Evolutionary conservation across 2,797 vertebrate species (phyloP).

Genomic region (Phaenicophaeus curvirostris): DNA sequence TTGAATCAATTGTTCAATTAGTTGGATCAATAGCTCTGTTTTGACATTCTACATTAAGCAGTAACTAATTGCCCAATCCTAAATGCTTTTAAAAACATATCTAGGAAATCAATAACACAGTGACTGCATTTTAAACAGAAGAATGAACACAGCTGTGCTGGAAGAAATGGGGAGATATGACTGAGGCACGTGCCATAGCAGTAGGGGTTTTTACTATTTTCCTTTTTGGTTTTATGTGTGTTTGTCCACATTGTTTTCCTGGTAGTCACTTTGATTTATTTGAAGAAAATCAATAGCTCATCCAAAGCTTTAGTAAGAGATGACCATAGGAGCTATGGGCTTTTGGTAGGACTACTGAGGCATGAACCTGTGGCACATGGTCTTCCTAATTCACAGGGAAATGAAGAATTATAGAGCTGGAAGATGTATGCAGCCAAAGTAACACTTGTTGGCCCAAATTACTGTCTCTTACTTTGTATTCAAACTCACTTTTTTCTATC

Average conservation of each 20-base stretch:
- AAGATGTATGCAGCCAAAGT: neutral
- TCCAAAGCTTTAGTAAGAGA: neutral
- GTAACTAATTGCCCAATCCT: constrained; percentile 92
- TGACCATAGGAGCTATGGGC: neutral
- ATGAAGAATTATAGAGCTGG: neutral
- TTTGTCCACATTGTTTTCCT: neutral
- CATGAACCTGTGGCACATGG: neutral
- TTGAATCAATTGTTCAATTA: constrained; percentile 90
- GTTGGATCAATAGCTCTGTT: constrained; percentile 85
- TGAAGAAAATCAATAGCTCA: neutral
- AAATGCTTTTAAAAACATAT: constrained; percentile 92
- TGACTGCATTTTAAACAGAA: constrained; percentile 76
- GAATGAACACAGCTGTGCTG: constrained; percentile 19
- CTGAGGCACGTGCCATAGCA: neutral
- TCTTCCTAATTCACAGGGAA: neutral
- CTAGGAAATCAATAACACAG: constrained; percentile 85
- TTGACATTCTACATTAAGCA: constrained; percentile 94
- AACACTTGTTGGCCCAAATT: neutral
- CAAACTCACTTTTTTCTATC: neutral
- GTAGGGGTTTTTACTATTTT: constrained; percentile 8
- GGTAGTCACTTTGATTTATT: neutral
- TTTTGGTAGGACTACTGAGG: neutral
- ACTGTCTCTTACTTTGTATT: neutral
- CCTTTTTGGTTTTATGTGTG: neutral
- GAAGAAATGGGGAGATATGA: constrained; percentile 7